A percentile compares a stretch with the other conserved stretches of the same genome.
phyloP scores from a whole-genome alignment of 2,888 invertebrate species.

The Pseudeuparius sepicola region DNA sequence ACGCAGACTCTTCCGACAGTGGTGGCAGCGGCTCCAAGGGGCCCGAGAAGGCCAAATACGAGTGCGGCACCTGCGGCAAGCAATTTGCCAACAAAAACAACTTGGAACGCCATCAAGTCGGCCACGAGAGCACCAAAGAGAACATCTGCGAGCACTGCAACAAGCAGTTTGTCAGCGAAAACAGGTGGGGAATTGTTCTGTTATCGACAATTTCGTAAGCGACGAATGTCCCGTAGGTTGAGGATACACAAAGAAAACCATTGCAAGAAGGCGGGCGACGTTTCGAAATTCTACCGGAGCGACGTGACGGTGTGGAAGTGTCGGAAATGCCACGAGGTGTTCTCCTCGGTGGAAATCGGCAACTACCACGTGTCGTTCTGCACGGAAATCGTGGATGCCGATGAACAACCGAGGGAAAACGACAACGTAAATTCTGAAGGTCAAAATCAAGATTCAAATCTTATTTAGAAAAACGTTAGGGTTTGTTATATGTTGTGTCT shows the following conservation, averaged over 20 bases:
- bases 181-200: too few relatives aligned
- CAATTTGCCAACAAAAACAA: slow-evolving; percentile 38
- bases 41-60: slow-evolving; percentile 29
- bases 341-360: slow-evolving; percentile 33
- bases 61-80: slow-evolving; percentile 36
- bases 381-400: slow-evolving; percentile 20
- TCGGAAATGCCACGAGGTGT: slow-evolving; percentile 37
- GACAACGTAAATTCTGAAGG: slow-evolving; percentile 8
- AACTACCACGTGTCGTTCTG: slow-evolving; percentile 31
- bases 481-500: too few relatives aligned
- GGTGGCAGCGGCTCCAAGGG: slow-evolving; percentile 24
- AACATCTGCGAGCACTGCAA: slow-evolving; percentile 39
- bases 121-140: slow-evolving; percentile 34
- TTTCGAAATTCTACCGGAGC: slow-evolving; percentile 39
- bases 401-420: slow-evolving; percentile 4
- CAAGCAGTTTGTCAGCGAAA: slow-evolving; percentile 39
- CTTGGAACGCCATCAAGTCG: slow-evolving; percentile 35
- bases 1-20: slow-evolving; percentile 34
- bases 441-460: slow-evolving; percentile 11
- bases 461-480: too few relatives aligned
- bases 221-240: too few relatives aligned
- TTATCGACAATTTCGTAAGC: too few relatives aligned
- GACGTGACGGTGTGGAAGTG: slow-evolving; percentile 40
- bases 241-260: slow-evolving; percentile 40
- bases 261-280: slow-evolving; percentile 38